phyloP scores from a whole-genome alignment of 2,113 vertebrate genomes.

The Paradoxurus hermaphroditus region DNA sequence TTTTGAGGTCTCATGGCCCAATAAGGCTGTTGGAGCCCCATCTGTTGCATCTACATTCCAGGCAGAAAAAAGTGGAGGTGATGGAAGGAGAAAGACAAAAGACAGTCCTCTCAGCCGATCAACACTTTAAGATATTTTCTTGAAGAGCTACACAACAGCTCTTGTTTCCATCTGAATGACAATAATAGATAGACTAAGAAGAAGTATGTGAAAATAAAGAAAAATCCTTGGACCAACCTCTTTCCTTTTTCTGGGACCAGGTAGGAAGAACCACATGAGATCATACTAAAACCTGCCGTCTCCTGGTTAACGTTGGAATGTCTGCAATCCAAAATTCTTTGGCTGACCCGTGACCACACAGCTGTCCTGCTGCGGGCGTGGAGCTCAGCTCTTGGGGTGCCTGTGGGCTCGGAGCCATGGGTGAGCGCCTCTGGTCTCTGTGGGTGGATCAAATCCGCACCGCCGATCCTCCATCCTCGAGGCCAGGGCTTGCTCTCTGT shows the following conservation, averaged over 20 bases:
- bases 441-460: not conserved
- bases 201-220: not conserved
- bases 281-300: not conserved
- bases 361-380: accelerated
- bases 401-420: too few relatives aligned
- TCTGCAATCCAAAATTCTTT: not conserved
- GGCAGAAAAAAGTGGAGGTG: not conserved
- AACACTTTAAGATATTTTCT: not conserved
- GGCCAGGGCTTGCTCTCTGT: slow-evolving; percentile 29
- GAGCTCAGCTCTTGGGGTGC: not conserved
- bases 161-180: not conserved
- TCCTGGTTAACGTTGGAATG: not conserved
- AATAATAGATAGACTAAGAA: not conserved
- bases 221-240: not conserved
- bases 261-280: not conserved
- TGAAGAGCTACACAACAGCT: not conserved
- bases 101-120: not conserved
- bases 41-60: not conserved
- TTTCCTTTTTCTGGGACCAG: not conserved
- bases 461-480: not conserved
- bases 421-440: not conserved
- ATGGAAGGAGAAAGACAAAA: not conserved
- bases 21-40: not conserved
- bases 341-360: too few relatives aligned
- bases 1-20: not conserved